Conservation (phyloP, 2,797 vertebrate species). For the Leuciscus waleckii region DNA sequence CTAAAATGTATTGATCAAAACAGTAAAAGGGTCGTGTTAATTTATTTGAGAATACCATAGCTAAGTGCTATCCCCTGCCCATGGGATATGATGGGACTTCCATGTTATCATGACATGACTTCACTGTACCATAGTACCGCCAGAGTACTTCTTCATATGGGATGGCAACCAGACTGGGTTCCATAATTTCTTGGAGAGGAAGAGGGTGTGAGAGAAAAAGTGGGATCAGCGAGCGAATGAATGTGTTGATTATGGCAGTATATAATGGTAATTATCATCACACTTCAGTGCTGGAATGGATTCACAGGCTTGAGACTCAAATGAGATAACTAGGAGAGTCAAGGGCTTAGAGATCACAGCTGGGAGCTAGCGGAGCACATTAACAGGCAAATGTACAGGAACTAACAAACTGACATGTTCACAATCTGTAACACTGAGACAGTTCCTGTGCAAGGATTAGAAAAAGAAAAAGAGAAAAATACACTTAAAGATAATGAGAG, state of each 20-base stretch:
- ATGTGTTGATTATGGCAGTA: conserved; percentile 34
- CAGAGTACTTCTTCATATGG: background rate
- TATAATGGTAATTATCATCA: conserved; percentile 32
- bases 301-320: conserved; percentile 36
- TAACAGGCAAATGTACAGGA: conserved; percentile 35
- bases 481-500: conserved; percentile 13
- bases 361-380: conserved; percentile 12
- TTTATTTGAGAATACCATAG: background rate
- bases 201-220: conserved; percentile 5
- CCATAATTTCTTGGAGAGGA: background rate
- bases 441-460: background rate
- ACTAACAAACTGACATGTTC: conserved; percentile 32
- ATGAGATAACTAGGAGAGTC: conserved; percentile 30
- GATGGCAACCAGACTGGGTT: background rate
- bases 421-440: background rate
- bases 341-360: conserved; percentile 23
- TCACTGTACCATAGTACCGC: no score
- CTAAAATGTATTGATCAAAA: background rate
- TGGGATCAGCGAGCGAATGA: background rate
- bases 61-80: background rate
- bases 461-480: background rate
- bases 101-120: background rate
- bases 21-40: background rate
- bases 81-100: background rate
- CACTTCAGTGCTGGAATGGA: conserved; percentile 11